These are phyloP conservation scores for Sebastes trivittatus DNA, from an alignment of 2,797 vertebrate genomes.

Conservation along the genomic window DNA sequence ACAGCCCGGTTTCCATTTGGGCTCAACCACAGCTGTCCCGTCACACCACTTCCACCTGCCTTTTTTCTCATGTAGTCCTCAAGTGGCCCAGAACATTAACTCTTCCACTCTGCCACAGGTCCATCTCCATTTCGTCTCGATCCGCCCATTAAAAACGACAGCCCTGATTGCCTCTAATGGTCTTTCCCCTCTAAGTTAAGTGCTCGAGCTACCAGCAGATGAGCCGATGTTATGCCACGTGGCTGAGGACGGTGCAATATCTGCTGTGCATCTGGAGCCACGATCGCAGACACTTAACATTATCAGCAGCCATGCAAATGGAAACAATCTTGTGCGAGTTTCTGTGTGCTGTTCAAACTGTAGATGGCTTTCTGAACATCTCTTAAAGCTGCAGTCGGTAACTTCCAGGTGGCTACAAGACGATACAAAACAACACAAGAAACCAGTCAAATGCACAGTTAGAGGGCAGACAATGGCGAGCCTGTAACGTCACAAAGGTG, in stretches of 20 bases:
- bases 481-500: slow-evolving; percentile 39
- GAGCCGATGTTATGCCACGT: slow-evolving; percentile 31
- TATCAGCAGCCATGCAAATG: slow-evolving; percentile 53
- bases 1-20: slow-evolving; percentile 60
- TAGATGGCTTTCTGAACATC: not conserved
- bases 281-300: slow-evolving; percentile 53
- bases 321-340: slow-evolving; percentile 23
- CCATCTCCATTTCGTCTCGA: slow-evolving; percentile 62
- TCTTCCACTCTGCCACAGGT: slow-evolving; percentile 49
- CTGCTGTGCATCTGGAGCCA: slow-evolving; percentile 56
- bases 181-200: slow-evolving; percentile 63
- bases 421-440: not conserved
- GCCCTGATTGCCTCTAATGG: slow-evolving; percentile 75
- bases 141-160: slow-evolving; percentile 63
- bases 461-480: slow-evolving; percentile 10
- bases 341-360: slow-evolving; percentile 21
- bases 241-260: slow-evolving; percentile 28
- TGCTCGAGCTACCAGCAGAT: slow-evolving; percentile 57
- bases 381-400: slow-evolving; percentile 3
- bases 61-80: slow-evolving; percentile 44
- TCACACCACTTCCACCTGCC: slow-evolving; percentile 61
- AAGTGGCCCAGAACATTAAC: slow-evolving; percentile 59
- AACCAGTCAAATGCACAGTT: slow-evolving; percentile 10
- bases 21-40: slow-evolving; percentile 43
- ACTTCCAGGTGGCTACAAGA: no score